Base-by-base conservation (phyloP, 2,113 vertebrate species). In the Chionodraco myersi region DNA sequence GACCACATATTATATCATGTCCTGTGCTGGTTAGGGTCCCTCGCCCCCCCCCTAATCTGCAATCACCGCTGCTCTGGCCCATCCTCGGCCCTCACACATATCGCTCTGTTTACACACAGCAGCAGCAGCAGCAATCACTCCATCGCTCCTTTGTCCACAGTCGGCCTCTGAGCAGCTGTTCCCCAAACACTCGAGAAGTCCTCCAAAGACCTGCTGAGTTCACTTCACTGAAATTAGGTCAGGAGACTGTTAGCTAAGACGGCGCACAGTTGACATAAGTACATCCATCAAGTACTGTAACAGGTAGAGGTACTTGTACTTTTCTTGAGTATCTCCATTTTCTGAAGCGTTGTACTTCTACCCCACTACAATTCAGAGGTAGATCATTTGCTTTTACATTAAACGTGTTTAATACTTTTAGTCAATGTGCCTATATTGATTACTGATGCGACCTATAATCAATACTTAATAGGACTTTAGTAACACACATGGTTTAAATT, bases 61-160 rank as follows among this genome's bases (percentile, higher is more conserved):
- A 72, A 70, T 85, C 68, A 70, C 16, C 14, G 23, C 75, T 8
- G 14, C 36, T 41, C 36, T 41, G 36, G 36, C 7, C 7, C 36
- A 41, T 69, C 65, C 34, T 56, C 62, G 3, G 34, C 61, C 54
- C 71, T 57, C 72, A 10, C 49, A 4, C 52, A 4, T 45, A 64
- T 23, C 0, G 3, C 1, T 62, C 41, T 83, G 68, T 71, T 67
- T 47, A 41, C 59, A 53, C 15, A 6, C 54, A 76, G 66, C 80
- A 68, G 3, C 13, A 68, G 3, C 13, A 52, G 65, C 26, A 57
- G 47, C 15, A 13, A 11, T 61, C n/a, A 0, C 41, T 51, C 23
- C 0, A 34, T 23, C 1, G 4, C 51, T 10, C 75, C 75, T 26
- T 64, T 75, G 78, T 79, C 74, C 77, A 65, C 73, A 2, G 36